Evolutionary conservation across 92 coral and sea anemone species (phyloP).

Genomic region (Siderastrea siderea): DNA sequence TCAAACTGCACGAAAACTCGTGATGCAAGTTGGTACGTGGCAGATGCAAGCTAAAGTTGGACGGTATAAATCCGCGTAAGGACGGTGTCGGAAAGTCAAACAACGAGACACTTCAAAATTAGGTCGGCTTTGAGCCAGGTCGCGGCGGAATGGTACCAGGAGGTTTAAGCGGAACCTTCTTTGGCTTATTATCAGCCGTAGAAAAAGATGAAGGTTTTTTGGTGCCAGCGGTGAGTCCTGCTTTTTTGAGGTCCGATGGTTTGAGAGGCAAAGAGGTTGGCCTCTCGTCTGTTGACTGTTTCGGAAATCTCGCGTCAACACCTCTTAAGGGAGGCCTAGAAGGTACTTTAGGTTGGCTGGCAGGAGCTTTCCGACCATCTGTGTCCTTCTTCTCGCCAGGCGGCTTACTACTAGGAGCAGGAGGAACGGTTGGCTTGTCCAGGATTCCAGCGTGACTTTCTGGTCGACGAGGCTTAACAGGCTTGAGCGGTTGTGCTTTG

Average conservation of each 20-base stretch:
- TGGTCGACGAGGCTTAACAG: conserved; percentile 24
- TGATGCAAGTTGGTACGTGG: not conserved
- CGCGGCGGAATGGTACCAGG: conserved; percentile 39
- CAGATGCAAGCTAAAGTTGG: not conserved
- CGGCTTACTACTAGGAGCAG: conserved; percentile 20
- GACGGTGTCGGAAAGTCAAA: not conserved
- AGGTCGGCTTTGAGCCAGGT: conserved; percentile 42
- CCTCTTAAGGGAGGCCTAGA: conserved; percentile 11
- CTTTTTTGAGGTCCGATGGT: conserved; percentile 47
- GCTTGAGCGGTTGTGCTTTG: not conserved
- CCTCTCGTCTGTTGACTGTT: conserved; percentile 41
- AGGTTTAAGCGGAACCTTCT: conserved; percentile 38
- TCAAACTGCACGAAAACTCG: too few relatives aligned
- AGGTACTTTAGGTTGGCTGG: conserved; percentile 21
- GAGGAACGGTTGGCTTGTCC: conserved; percentile 26
- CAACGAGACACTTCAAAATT: not conserved
- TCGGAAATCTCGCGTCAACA: conserved; percentile 3
- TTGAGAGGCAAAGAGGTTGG: conserved; percentile 49
- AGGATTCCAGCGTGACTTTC: conserved; percentile 63
- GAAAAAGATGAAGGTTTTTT: conserved; percentile 36
- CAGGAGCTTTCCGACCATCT: not conserved
- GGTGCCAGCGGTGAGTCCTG: conserved; percentile 12
- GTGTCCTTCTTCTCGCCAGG: not conserved
- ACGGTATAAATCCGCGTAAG: not conserved
- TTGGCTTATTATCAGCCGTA: conserved; percentile 1